These are phyloP conservation scores for Clostera curtula DNA, from an alignment of 2,888 invertebrate genomes.

Conservation along the genomic window DNA sequence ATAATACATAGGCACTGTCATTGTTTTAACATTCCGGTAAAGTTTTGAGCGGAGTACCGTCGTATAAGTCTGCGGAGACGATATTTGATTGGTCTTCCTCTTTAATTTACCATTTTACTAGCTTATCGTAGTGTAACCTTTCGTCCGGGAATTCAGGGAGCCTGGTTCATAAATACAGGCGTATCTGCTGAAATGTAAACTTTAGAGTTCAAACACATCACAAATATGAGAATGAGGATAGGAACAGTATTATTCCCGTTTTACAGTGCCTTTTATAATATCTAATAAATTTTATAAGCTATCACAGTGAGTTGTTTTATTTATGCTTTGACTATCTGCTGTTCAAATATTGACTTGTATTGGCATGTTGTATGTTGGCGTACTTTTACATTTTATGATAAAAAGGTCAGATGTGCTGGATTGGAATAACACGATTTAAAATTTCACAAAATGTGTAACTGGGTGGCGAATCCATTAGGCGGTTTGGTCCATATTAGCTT, in stretches of 20 bases:
- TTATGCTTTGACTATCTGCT: too few species aligned
- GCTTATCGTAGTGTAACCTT: not conserved
- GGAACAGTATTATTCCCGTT: constrained; percentile 49
- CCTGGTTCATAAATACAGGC: not conserved
- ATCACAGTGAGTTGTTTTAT: too few species aligned
- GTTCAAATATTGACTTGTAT: too few species aligned
- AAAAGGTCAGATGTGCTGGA: too few species aligned
- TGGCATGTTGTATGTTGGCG: too few species aligned
- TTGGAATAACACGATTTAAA: too few species aligned
- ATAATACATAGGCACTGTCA: constrained; percentile 23
- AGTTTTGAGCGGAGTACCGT: constrained; percentile 15
- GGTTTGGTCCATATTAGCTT: too few species aligned
- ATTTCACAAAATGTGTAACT: too few species aligned
- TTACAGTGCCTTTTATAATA: constrained; percentile 61
- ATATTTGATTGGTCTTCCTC: not conserved
- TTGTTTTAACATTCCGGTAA: not conserved
- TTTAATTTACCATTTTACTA: too few species aligned
- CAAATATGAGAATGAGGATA: constrained; percentile 27
- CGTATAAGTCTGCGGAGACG: too few species aligned
- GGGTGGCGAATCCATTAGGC: too few species aligned
- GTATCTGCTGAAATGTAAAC: not conserved
- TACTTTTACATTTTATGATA: too few species aligned
- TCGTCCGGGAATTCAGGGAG: not conserved
- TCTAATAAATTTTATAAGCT: constrained; percentile 53
- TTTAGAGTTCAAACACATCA: constrained; percentile 23